Evolutionary conservation across 1,140 invertebrate genomes (phyloP), one percentile per base, ranked within the genome.

Genomic region (Vanessa atalanta): DNA sequence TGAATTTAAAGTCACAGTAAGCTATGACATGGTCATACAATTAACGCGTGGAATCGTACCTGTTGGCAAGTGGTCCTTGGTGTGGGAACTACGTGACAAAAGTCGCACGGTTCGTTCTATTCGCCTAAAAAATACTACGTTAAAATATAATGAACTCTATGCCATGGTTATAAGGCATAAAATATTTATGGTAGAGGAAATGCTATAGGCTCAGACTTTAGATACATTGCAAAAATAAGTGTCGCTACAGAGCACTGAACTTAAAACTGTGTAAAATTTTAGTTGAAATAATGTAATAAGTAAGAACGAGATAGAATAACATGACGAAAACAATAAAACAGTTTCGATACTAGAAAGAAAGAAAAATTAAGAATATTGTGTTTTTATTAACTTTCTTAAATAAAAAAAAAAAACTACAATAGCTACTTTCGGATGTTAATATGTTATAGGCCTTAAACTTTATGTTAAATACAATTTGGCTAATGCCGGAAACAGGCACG

Each of bases 41-140:
- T 80, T 80, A 80, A 77, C 66, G 67, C 76, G 65, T 72, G 76
- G 73, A 75, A 73, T 77, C 71, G 76, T 77, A 73, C 73, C 73
- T 77, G 78, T 80, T 80, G 75, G 75, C 76, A 77, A 75, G 68
- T 60, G 73, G 75, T 64, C 72, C 75, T 77, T 70, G 55, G 61
- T 53, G 73, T 74, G 64, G 53, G 72, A 75, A 74, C 72, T 75
- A 77, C 76, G 78, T 77, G 75, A 73, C 75, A 71, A 51, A 70
- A 47, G 67, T 65, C 70, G 20, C 43, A 69, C 51, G 23, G n/a
- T 13, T 47, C 47, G 57, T 60, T 47, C 67, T 55, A 69, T 72
- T 65, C 63, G 51, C 53, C 47, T 60, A 60, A 72, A 20, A 66
- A 77, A 70, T 63, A 48, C n/a, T 26, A n/a, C 47, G 37, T n/a